A percentile compares a stretch with the other conserved stretches of the same genome.
Evolutionary conservation across 2,888 invertebrate species (phyloP).

Genomic region (Amorpha juglandis): DNA sequence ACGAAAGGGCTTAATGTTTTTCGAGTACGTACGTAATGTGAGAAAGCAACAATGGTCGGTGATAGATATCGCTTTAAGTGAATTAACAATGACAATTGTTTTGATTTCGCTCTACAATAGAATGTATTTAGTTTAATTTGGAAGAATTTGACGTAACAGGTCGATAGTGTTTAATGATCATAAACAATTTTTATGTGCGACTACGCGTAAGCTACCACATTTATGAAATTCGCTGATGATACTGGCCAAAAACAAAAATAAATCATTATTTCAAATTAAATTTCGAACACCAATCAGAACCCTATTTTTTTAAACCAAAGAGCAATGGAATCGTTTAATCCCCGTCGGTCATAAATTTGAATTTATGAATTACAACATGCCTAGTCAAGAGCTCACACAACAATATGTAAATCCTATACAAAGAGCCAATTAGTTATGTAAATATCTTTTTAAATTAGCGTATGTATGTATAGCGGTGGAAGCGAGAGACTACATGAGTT

Average conservation of each 20-base stretch:
- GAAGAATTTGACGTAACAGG: not conserved
- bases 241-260: constrained; percentile 1
- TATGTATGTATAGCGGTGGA: constrained; percentile 34
- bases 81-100: constrained; percentile 13
- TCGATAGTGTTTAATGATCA: not conserved
- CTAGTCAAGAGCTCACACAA: not conserved
- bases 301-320: not conserved
- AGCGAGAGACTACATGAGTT: constrained; percentile 46
- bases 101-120: not conserved
- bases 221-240: not conserved
- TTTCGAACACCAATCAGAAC: not conserved
- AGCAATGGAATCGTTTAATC: not conserved
- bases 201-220: constrained; percentile 11
- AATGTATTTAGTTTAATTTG: not conserved
- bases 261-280: constrained; percentile 2
- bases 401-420: not conserved
- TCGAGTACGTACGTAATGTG: not conserved
- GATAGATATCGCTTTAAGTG: not conserved
- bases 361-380: not conserved
- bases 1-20: not conserved
- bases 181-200: not conserved
- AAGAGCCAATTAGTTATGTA: not conserved
- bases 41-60: constrained; percentile 14
- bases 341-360: not conserved
- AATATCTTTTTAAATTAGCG: constrained; percentile 28